Evolutionary conservation across 2,888 invertebrate genomes (phyloP), one percentile per base, ranked within the genome.

Genomic region (Habroteleia sp.): DNA sequence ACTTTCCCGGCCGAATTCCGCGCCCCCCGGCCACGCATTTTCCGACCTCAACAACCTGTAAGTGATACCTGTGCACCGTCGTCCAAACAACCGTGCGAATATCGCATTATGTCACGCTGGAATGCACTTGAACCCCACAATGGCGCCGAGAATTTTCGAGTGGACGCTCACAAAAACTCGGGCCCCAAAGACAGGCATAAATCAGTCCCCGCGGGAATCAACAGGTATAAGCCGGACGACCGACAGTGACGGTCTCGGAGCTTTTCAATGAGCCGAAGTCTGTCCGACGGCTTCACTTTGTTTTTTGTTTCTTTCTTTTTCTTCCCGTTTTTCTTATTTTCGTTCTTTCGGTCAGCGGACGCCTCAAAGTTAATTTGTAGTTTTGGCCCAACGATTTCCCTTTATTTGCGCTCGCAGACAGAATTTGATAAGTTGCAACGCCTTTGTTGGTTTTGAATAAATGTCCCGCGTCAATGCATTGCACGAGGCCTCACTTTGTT

Each of bases 41-140:
- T 39, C 54, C 25, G 41, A 29, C 48, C 33, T 37, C 16, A 37
- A 37, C 48, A 62, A 65, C 52, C 63, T 65, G 63, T 52, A 65
- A 65, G 27, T 27, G 63, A 65, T 65, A 65, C 63, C 63, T 52
- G 50, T 33, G 62, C 46, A 27, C 16, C 41, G 1, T 25, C 8
- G 25, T 31, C 16, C 20, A 29, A 41, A 16, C 48, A 29, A 8
- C 13, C 44, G 33, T 23, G 52, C 63, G 63, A 65, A 65, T 42
- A 65, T 52, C 63, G 52, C 33, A 65, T 65, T 65, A 42, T 65
- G 52, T 52, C 63, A 50, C 7, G 52, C 14, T 42, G 63, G 52
- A 65, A 65, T 65, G 52, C 52, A 65, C 63, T 65, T 35, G 42
- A 65, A 14, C 2, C 42, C n/a, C 5, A 65, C 63, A 65, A 65